Evolutionary conservation across 2,797 vertebrate species (phyloP), one percentile per base, ranked within the genome.

Genomic region (Rhinella marina): DNA sequence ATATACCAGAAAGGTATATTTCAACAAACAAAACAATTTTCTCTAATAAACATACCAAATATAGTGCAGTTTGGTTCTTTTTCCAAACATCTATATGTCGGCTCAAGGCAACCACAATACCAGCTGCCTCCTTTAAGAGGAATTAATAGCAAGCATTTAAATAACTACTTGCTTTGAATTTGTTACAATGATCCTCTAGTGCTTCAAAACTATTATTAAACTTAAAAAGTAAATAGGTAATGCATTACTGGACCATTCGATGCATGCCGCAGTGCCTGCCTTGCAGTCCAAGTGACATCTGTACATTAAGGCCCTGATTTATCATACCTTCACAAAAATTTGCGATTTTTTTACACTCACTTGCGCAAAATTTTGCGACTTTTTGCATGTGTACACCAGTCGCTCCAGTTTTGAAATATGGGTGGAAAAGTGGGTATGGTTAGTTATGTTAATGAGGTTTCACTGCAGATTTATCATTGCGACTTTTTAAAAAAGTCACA

Each of bases 151-250:
- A 41, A 27, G 19, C 25, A 66, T 16, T 25, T 27, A 8, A 56
- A 19, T 68, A 21, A 3, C n/a, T 66, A 17, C 76, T 68, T 23
- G 7, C 29, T 54, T 14, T 41, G 57, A 25, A 80, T 48, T 13
- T 57, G 23, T 17, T 57, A 57, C 29, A 14, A 50, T 61, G 9
- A 87, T 62, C 32, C 41, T 64, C 19, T 82, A 77, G 80, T 82
- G 79, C 86, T 87, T 87, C 17, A 27, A 54, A 87, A 66, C 17
- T 23, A 56, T 21, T 48, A 80, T 64, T 62, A 21, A 62, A 62
- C 57, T 23, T 23, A 21, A 75, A 41, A 62, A 7, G 23, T 59
- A 12, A 11, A 29, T 3, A 57, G 84, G 7, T 48, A 25, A 72
- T 9, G 23, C 13, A 81, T 80, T 56, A 80, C 57, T 25, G 19